Evolutionary conservation across 2,797 vertebrate species (phyloP).

Genomic region (Vipera latastei): DNA sequence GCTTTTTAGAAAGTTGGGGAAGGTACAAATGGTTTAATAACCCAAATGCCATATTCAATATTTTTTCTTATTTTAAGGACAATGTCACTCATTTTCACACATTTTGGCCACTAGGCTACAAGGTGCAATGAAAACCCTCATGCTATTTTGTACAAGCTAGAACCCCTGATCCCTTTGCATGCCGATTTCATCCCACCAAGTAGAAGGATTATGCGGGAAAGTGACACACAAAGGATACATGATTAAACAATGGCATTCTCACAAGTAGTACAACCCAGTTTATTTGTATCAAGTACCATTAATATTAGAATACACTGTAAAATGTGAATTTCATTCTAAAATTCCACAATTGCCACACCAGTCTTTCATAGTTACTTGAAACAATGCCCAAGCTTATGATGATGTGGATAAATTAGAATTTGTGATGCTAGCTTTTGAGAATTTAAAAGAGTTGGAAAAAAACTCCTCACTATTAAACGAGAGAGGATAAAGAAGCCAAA

Average conservation of each 20-base stretch:
- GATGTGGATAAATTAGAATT: constrained; percentile 15
- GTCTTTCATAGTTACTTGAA: background rate
- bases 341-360: background rate
- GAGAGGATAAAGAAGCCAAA: constrained; percentile 41
- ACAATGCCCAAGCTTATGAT: constrained; percentile 23
- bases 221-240: background rate
- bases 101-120: background rate
- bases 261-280: background rate
- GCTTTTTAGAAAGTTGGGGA: background rate
- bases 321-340: constrained; percentile 5
- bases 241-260: background rate
- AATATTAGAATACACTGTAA: background rate
- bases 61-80: background rate
- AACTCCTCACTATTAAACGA: constrained; percentile 25
- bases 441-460: constrained; percentile 21
- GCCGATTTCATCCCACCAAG: background rate
- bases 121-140: background rate
- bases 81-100: background rate
- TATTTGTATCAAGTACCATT: background rate
- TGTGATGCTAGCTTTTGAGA: constrained; percentile 18
- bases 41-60: background rate
- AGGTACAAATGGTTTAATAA: background rate
- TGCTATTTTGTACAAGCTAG: background rate
- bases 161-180: background rate
- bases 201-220: background rate